These are phyloP conservation scores for Drosophila watanabei DNA, from an alignment of 1,140 invertebrate genomes.

Conservation along the genomic window DNA sequence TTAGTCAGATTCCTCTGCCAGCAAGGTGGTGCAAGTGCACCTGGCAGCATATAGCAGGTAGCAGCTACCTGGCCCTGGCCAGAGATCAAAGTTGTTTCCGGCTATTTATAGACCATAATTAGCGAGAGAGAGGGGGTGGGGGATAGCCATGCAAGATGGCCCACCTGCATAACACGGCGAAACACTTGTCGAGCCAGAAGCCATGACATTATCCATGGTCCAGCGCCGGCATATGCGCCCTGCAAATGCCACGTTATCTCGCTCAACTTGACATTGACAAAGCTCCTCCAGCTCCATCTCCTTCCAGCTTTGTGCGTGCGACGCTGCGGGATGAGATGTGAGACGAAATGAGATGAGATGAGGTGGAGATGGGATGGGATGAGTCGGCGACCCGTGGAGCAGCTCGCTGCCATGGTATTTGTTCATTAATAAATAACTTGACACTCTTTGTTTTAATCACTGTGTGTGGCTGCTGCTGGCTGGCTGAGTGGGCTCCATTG, in stretches of 20 bases:
- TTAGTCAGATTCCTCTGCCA: constrained; percentile 5
- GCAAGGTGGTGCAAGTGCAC: constrained; percentile 29
- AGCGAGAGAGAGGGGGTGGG: constrained; percentile 4
- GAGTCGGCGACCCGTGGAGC: constrained; percentile 39
- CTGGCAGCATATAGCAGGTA: background rate
- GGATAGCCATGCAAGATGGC: constrained; percentile 12
- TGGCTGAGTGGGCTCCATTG: background rate
- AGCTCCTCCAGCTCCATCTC: constrained; percentile 16
- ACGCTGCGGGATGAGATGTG: constrained; percentile 9
- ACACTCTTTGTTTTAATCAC: constrained; percentile 74
- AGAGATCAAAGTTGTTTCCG: constrained; percentile 27
- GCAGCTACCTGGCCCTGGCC: constrained; percentile 6
- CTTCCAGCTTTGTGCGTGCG: constrained; percentile 29
- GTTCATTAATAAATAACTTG: constrained; percentile 80
- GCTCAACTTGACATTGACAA: constrained; percentile 50
- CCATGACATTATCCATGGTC: constrained; percentile 21
- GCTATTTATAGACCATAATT: constrained; percentile 41
- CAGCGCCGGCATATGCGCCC: constrained; percentile 12
- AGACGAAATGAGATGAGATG: background rate
- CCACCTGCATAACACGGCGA: background rate
- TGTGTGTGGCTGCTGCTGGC: constrained; percentile 5
- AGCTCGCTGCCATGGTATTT: constrained; percentile 56
- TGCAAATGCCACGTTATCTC: constrained; percentile 31
- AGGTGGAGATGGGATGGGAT: no score
- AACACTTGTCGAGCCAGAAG: constrained; percentile 15